Conservation (phyloP, 2,113 vertebrate genomes). For the Machaerirhynchus nigripectus region DNA sequence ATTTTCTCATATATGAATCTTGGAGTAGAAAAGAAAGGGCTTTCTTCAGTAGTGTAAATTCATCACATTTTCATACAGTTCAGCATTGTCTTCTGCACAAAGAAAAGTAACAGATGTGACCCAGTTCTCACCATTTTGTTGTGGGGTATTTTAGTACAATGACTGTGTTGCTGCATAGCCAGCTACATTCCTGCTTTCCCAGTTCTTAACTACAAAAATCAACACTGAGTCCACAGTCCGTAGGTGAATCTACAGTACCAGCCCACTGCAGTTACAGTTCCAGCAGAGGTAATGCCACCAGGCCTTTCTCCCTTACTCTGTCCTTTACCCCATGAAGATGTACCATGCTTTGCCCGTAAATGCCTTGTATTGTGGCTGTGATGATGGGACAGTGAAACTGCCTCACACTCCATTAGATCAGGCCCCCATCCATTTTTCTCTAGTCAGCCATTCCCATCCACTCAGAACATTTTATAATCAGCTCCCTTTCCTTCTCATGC, state of each 20-base stretch:
- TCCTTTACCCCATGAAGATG: background rate
- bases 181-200: background rate
- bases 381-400: background rate
- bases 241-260: background rate
- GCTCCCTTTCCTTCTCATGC: background rate
- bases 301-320: background rate
- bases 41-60: background rate
- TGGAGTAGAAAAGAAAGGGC: background rate
- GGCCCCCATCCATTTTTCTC: background rate
- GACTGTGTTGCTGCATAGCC: background rate
- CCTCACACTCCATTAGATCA: background rate
- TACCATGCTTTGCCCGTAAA: background rate
- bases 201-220: background rate
- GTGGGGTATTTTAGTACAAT: background rate
- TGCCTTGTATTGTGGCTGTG: background rate
- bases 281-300: background rate
- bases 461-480: background rate
- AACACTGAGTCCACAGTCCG: background rate
- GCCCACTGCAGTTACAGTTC: background rate
- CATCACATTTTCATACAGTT: constrained; percentile 19
- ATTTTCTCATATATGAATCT: background rate
- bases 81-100: constrained; percentile 20
- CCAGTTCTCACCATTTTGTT: constrained; percentile 24
- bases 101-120: constrained; percentile 45
- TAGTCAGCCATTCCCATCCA: background rate